Conservation (phyloP, 1,140 invertebrate genomes). For the Babylonia areolata region DNA sequence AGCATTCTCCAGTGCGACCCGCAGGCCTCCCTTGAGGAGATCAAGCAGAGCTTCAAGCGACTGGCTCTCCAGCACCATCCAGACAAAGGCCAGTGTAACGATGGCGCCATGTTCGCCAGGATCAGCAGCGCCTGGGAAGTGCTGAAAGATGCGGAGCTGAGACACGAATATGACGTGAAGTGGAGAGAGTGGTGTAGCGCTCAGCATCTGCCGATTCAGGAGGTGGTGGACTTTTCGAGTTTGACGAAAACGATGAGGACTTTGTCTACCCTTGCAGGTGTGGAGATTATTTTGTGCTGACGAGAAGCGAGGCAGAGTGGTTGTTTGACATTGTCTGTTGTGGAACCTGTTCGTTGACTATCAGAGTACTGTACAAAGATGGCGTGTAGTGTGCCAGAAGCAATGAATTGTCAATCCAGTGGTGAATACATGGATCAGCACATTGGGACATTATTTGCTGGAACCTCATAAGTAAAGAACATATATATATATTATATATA, state of each 20-base stretch:
- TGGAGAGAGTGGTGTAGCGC: slow-evolving; percentile 63
- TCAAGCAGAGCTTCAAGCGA: slow-evolving; percentile 58
- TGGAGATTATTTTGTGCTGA: slow-evolving; percentile 63
- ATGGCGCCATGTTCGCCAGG: slow-evolving; percentile 52
- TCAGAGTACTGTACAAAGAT: slow-evolving; percentile 56
- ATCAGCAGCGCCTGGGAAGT: slow-evolving; percentile 68
- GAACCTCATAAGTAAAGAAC: no score
- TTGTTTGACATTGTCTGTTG: slow-evolving; percentile 68
- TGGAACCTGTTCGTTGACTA: slow-evolving; percentile 68
- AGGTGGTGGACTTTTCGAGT: slow-evolving; percentile 65
- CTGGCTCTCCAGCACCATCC: slow-evolving; percentile 61
- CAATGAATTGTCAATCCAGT: no score
- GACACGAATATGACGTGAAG: slow-evolving; percentile 60
- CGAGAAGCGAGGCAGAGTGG: slow-evolving; percentile 55
- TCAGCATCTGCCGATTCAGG: slow-evolving; percentile 69
- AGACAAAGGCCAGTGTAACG: slow-evolving; percentile 54
- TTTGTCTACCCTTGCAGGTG: slow-evolving; percentile 64
- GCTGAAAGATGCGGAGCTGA: slow-evolving; percentile 58
- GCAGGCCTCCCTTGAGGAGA: slow-evolving; percentile 46
- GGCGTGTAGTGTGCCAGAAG: neutral
- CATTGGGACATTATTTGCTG: no score
- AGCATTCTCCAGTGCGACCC: slow-evolving; percentile 54
- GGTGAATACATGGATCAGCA: no score
- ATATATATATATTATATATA: no score
- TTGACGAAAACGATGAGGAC: slow-evolving; percentile 47